Base-by-base conservation (phyloP, 2,888 invertebrate species). In the Gastracanthus pulcherrimus region DNA sequence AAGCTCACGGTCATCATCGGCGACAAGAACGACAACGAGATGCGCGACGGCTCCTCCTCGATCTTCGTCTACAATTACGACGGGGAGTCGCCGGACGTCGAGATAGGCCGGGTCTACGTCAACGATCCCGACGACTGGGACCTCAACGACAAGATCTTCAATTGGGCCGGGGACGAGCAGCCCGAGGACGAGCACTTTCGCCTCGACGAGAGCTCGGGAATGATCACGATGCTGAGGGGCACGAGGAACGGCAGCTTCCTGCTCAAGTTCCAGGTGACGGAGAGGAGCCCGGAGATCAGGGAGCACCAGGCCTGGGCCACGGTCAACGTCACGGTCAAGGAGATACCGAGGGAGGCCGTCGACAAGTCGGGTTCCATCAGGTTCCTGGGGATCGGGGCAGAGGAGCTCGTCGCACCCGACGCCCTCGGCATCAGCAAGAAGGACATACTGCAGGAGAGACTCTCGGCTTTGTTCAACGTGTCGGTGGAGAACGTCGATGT, bases 61-160 rank as follows among this genome's bases (percentile, higher is more conserved):
- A 98, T 99, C 86, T 97, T 98, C 89, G 97, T 99, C 1, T 99
- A 99, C 92, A 98, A 98, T 89, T 99, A 98, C 90, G 96, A 96
- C 93, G 97, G 97, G 82, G 94, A 95, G 86, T 94, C 95, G 0
- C 96, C 96, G 0, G 95, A 96, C 84, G 96, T 96, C 0, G 95
- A 96, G 85, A 97, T 99, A 80, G 99, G 99, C 0, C 94, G 97
- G 0, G 97, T 98, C 0, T 99, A 96, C 92, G 99, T 99, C 0
- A 95, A 97, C 60, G 99, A 99, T 92, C 94, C 95, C 0, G 99
- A 99, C 89, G 99, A 99, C 90, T 99, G 99, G 99, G 99, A 99
- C 92, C 92, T 98, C 69, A 95, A 95, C 0, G 98, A 99, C 91
- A 99, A 99, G 92, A 92, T 93, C 16, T 99, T 98, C 90, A 93